These are phyloP conservation scores for Cassiopea xamachana DNA, from an alignment of 30 jellyfish, hydroid and myxozoan species.

Conservation along the genomic window DNA sequence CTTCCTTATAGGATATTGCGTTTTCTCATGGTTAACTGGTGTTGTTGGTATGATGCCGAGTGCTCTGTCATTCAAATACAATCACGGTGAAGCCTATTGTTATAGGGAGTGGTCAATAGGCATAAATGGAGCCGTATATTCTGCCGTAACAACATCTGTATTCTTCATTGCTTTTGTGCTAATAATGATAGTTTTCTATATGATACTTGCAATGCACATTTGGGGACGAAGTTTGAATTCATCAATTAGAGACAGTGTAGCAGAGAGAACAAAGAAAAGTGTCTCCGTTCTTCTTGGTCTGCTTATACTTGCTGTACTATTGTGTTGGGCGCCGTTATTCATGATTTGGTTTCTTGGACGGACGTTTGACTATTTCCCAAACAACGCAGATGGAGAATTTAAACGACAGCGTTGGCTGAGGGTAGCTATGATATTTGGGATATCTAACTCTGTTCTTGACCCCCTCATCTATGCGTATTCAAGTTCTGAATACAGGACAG, in stretches of 20 bases:
- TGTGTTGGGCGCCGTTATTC: conserved; percentile 19
- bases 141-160: background rate
- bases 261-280: conserved; percentile 19
- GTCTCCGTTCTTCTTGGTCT: conserved; percentile 11
- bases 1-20: background rate
- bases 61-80: background rate
- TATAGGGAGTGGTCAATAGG: conserved; percentile 12
- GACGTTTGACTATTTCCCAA: background rate
- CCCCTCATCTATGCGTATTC: conserved; percentile 29
- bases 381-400: background rate
- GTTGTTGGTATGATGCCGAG: background rate
- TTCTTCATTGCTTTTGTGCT: background rate
- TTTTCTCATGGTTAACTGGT: conserved; percentile 12
- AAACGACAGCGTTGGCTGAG: conserved; percentile 16
- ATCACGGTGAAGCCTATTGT: background rate
- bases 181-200: background rate
- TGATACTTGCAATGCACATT: background rate
- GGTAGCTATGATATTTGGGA: background rate
- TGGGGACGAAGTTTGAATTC: conserved; percentile 10
- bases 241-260: background rate
- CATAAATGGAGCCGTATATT: background rate
- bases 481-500: background rate
- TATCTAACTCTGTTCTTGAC: conserved; percentile 7
- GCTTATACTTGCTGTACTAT: background rate
- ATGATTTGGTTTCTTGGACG: conserved; percentile 18